A percentile compares a stretch with the other conserved stretches of the same genome.
Conservation (phyloP, 2,888 invertebrate genomes). For the Malthinus flaveolus region DNA sequence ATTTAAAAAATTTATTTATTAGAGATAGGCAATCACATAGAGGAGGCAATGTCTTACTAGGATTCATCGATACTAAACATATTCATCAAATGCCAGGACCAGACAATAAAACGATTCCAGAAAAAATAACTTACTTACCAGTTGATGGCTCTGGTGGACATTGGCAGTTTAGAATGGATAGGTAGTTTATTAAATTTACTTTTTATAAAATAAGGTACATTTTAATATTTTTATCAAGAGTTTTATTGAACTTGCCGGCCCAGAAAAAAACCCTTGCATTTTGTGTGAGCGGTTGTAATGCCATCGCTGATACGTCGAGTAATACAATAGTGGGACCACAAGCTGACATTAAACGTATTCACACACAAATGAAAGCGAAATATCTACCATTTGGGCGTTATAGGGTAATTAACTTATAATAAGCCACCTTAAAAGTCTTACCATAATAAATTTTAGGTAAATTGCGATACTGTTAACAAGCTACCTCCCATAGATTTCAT, state of each 20-base stretch:
- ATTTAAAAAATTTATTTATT: not conserved
- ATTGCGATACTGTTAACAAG: constrained; percentile 62
- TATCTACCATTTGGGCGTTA: constrained; percentile 41
- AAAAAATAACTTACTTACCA: constrained; percentile 63
- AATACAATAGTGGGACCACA: constrained; percentile 53
- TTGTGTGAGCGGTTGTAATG: constrained; percentile 50
- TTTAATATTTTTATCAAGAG: constrained; percentile 22
- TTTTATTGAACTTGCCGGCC: constrained; percentile 25
- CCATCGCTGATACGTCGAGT: constrained; percentile 53
- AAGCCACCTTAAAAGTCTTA: not conserved
- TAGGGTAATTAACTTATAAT: constrained; percentile 36
- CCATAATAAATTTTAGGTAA: constrained; percentile 53
- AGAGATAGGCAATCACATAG: constrained; percentile 61
- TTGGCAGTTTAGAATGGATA: constrained; percentile 73
- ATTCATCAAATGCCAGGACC: constrained; percentile 51
- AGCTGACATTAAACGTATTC: constrained; percentile 50
- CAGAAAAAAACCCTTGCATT: constrained; percentile 40
- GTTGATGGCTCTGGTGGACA: constrained; percentile 61
- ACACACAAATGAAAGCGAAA: constrained; percentile 50
- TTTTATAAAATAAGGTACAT: not conserved
- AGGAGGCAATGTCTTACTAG: constrained; percentile 63
- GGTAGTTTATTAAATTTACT: constrained; percentile 48
- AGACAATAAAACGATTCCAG: constrained; percentile 43
- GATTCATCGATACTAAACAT: constrained; percentile 66
- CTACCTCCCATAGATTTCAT: constrained; percentile 64